phyloP scores from a whole-genome alignment of 2,888 invertebrate species.

The Cabera pusaria region DNA sequence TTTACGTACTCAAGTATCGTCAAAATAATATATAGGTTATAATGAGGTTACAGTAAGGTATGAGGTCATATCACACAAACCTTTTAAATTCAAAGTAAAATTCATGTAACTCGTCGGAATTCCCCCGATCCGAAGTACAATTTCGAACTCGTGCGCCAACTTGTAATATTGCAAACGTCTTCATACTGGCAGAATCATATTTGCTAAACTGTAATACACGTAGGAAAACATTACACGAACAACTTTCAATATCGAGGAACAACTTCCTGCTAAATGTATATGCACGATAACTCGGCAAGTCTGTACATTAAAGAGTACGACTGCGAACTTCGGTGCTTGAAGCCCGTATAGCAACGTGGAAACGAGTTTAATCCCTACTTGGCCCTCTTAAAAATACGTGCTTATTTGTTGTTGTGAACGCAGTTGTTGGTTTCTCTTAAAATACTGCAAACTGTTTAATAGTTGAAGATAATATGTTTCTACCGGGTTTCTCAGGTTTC shows the following conservation, averaged over 20 bases:
- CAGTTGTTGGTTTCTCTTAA: too few relatives aligned
- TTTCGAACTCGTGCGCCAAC: conserved; percentile 4
- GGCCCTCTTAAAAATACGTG: conserved; percentile 5
- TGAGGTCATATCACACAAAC: too few relatives aligned
- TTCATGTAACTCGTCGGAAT: too few relatives aligned
- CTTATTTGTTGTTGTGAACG: conserved; percentile 13
- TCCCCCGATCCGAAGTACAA: conserved; percentile 9
- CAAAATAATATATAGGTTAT: too few relatives aligned
- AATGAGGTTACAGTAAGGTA: too few relatives aligned
- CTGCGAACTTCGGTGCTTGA: conserved; percentile 22
- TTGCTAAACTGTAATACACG: conserved; percentile 16
- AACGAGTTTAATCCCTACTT: conserved; percentile 15
- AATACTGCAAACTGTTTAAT: too few relatives aligned
- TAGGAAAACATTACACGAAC: conserved; percentile 18
- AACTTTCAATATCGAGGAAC: conserved; percentile 21
- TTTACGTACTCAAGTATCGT: too few relatives aligned
- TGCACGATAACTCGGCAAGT: conserved; percentile 21
- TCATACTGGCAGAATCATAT: conserved; percentile 12
- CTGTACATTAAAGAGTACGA: conserved; percentile 37
- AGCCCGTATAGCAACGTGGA: conserved; percentile 15
- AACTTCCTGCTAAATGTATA: conserved; percentile 19
- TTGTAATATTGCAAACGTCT: conserved; percentile 3
- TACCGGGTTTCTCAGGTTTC: too few relatives aligned
- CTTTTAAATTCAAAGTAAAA: too few relatives aligned
- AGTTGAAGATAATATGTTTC: too few relatives aligned